Percentiles rank a stretch among this genome's conserved stretches.
phyloP scores from a whole-genome alignment of 1,140 invertebrate species.

The Drosophila kurseongensis region DNA sequence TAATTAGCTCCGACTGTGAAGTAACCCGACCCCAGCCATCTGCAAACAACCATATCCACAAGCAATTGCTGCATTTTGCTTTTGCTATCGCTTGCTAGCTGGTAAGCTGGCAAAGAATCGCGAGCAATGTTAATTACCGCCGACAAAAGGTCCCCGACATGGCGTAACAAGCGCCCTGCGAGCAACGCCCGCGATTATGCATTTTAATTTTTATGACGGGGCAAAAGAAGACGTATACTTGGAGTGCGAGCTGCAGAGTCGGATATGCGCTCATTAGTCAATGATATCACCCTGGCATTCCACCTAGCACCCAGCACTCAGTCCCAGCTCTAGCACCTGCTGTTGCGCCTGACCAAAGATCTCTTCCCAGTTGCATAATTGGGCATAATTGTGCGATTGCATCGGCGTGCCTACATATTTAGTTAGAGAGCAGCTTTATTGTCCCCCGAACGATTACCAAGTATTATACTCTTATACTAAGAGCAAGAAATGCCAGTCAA shows the following conservation, averaged over 20 bases:
- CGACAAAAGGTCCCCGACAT: background rate
- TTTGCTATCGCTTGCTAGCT: background rate
- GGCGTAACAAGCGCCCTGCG: conserved; percentile 11
- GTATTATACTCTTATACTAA: background rate
- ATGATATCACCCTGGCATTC: conserved; percentile 65
- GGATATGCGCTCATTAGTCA: conserved; percentile 69
- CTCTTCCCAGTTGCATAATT: conserved; percentile 73
- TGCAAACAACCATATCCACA: conserved; percentile 56
- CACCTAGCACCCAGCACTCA: conserved; percentile 27
- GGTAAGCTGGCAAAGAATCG: conserved; percentile 15
- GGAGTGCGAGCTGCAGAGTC: background rate
- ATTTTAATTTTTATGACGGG: conserved; percentile 61
- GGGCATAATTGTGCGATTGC: conserved; percentile 78
- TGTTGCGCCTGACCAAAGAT: conserved; percentile 26
- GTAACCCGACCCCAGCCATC: conserved; percentile 27
- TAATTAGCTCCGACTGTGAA: conserved; percentile 69
- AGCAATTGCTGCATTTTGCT: conserved; percentile 39
- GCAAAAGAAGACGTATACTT: conserved; percentile 14
- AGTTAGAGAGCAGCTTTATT: conserved; percentile 57
- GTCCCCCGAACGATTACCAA: conserved; percentile 43
- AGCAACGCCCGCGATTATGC: conserved; percentile 61
- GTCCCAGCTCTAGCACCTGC: conserved; percentile 34
- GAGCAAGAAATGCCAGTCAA: conserved; percentile 47
- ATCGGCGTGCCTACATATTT: conserved; percentile 54
- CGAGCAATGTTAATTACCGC: conserved; percentile 58